A percentile compares a stretch with the other conserved stretches of the same genome.
phyloP scores from a whole-genome alignment of 2,888 invertebrate genomes.

The Lycocerus yunnanus region DNA sequence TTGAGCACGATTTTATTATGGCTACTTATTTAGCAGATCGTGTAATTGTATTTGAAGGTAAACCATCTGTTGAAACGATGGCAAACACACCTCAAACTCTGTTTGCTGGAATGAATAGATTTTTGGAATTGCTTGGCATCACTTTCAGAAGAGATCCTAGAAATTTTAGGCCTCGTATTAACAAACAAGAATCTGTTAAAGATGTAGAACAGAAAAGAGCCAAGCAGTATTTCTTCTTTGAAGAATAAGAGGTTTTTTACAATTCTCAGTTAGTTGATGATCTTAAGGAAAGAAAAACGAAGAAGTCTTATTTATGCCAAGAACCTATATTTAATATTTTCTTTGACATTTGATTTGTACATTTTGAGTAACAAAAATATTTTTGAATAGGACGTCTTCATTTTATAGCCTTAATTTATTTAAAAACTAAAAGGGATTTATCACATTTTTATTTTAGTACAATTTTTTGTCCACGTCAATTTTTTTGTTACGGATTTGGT shows the following conservation, averaged over 20 bases:
- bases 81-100: constrained; percentile 93
- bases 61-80: constrained; percentile 84
- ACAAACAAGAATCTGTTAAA: constrained; percentile 95
- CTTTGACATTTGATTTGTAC: neutral
- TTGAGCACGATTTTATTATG: constrained; percentile 99
- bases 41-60: constrained; percentile 97
- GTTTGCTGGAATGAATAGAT: constrained; percentile 97
- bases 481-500: neutral
- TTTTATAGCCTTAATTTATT: neutral
- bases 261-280: neutral
- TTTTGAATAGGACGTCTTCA: neutral
- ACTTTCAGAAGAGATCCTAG: constrained; percentile 99
- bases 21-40: constrained; percentile 98
- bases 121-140: constrained; percentile 92
- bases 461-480: neutral
- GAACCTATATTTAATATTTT: neutral
- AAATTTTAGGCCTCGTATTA: constrained; percentile 97
- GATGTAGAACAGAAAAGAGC: constrained; percentile 96
- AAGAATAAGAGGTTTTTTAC: constrained; percentile 63
- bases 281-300: neutral
- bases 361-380: neutral
- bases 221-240: constrained; percentile 99
- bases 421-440: neutral
- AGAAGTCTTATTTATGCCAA: neutral
- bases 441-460: neutral